phyloP scores from a whole-genome alignment of 2,797 vertebrate species.

The Chromis chromis region DNA sequence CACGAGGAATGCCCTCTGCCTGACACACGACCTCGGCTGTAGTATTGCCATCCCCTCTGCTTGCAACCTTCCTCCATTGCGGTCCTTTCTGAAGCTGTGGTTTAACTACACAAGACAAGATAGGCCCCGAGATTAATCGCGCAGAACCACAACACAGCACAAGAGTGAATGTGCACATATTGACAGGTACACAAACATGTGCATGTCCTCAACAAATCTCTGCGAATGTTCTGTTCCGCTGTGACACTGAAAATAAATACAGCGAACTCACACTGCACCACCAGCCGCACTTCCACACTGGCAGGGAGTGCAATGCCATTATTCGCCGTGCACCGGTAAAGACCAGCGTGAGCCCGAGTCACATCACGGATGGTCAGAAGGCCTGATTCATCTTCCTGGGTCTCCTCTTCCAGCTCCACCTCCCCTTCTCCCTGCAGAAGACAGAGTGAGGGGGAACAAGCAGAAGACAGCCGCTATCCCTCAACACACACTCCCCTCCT shows the following conservation, averaged over 20 bases:
- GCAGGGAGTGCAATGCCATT: constrained; percentile 86
- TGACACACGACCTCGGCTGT: constrained; percentile 88
- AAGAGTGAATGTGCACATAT: background rate
- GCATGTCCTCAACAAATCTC: constrained; percentile 6
- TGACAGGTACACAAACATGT: constrained; percentile 17
- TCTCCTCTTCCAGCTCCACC: constrained; percentile 74
- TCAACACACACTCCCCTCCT: constrained; percentile 58
- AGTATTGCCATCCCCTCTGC: constrained; percentile 86
- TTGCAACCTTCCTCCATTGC: constrained; percentile 89
- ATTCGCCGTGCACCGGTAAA: constrained; percentile 88
- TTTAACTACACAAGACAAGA: constrained; percentile 77
- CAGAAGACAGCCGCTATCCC: constrained; percentile 64
- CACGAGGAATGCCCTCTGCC: constrained; percentile 88
- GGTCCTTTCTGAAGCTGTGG: constrained; percentile 87
- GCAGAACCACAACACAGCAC: constrained; percentile 29
- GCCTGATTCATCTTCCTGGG: constrained; percentile 83
- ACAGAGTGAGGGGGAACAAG: constrained; percentile 64
- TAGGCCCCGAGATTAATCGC: constrained; percentile 15
- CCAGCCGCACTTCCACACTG: constrained; percentile 83
- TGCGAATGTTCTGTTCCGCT: background rate
- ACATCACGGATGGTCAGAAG: constrained; percentile 83
- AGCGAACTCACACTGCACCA: constrained; percentile 88
- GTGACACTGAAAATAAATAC: constrained; percentile 12
- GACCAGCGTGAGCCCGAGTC: constrained; percentile 84
- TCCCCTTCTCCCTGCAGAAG: constrained; percentile 83